These are phyloP conservation scores for Naso thynnoides DNA, from an alignment of 2,797 vertebrate genomes.

Conservation along the genomic window DNA sequence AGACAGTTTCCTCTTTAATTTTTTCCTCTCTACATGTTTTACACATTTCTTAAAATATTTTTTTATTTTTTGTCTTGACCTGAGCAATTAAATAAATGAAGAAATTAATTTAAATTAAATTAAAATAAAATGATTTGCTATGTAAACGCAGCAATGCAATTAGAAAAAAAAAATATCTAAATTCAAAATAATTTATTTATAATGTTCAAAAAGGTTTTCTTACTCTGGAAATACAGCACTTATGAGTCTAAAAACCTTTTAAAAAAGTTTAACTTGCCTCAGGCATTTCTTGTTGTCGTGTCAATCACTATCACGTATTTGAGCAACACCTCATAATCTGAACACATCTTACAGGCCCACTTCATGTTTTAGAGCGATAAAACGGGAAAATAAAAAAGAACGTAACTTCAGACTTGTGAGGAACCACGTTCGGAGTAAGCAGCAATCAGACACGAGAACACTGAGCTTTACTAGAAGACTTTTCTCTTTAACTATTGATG, in stretches of 20 bases:
- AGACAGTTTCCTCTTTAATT: too few species aligned
- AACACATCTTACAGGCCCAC: not conserved
- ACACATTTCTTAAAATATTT: too few species aligned
- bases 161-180: too few species aligned
- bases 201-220: too few species aligned
- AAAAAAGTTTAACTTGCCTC: not conserved
- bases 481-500: constrained; percentile 86
- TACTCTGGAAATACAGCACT: not conserved
- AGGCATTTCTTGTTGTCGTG: not conserved
- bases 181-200: too few species aligned
- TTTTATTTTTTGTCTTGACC: too few species aligned
- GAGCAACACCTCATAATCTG: not conserved
- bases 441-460: constrained; percentile 41
- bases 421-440: constrained; percentile 37
- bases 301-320: not conserved
- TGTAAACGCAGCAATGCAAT: too few species aligned
- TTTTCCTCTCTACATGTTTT: too few species aligned
- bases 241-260: not conserved
- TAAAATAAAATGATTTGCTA: too few species aligned
- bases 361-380: not conserved
- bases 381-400: not conserved
- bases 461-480: constrained; percentile 68
- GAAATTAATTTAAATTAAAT: too few species aligned
- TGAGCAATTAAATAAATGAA: too few species aligned
- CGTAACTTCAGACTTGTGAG: constrained; percentile 14